Evolutionary conservation across 2,113 vertebrate species (phyloP).

Genomic region (Dicerorhinus sumatrensis): DNA sequence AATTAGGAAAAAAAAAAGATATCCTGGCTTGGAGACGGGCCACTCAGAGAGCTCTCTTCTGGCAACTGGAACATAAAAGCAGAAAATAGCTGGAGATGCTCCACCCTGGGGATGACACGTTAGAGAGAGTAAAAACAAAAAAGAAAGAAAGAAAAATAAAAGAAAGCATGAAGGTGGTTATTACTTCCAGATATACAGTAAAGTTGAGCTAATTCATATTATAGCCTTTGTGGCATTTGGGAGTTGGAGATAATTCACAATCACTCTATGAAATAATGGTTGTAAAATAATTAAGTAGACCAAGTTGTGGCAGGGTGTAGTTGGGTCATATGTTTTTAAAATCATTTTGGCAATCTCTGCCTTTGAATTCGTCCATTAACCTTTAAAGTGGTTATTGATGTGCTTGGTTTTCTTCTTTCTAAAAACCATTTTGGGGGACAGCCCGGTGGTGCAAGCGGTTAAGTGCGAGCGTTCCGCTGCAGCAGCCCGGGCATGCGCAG

Average conservation of each 20-base stretch:
- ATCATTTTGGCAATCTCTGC: not conserved
- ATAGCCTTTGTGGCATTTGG: not conserved
- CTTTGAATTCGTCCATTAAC: not conserved
- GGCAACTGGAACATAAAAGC: not conserved
- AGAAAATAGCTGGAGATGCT: not conserved
- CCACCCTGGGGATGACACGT: not conserved
- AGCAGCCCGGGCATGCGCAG: no score
- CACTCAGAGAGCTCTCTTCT: not conserved
- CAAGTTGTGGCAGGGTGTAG: fast-evolving
- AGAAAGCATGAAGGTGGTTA: not conserved
- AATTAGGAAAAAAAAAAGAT: no score
- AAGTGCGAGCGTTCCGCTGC: no score
- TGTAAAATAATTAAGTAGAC: not conserved
- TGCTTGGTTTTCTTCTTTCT: not conserved
- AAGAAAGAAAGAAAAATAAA: not conserved
- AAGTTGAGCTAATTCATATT: not conserved
- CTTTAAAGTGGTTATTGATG: not conserved
- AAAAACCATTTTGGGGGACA: not conserved
- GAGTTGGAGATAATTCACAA: not conserved
- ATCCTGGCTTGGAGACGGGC: not conserved
- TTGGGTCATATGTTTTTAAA: not conserved
- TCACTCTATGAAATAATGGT: not conserved
- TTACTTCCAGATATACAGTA: not conserved
- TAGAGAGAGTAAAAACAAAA: not conserved
- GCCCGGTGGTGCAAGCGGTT: no score